These are phyloP conservation scores for Charina bottae DNA, from an alignment of 2,113 vertebrate species.

Conservation along the genomic window DNA sequence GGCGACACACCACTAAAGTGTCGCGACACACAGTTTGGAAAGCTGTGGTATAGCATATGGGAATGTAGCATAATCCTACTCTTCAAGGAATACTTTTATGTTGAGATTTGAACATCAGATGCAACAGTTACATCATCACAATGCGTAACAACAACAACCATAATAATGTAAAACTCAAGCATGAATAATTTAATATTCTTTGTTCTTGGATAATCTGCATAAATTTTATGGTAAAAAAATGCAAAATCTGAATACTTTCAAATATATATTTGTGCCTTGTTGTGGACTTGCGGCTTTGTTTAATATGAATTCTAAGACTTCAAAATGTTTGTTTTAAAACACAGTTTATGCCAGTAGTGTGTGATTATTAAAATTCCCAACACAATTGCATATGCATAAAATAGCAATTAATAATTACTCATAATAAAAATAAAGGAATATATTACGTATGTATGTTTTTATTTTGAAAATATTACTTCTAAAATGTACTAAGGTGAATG, in stretches of 20 bases:
- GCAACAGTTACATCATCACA: not conserved
- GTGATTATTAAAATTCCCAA: not conserved
- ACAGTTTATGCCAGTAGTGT: not conserved
- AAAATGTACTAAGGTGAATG: not conserved
- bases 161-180: not conserved
- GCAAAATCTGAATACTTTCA: not conserved
- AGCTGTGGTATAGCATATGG: not conserved
- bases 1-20: too few relatives aligned
- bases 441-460: not conserved
- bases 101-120: conserved; percentile 3
- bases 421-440: not conserved
- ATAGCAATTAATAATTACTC: not conserved
- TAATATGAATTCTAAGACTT: conserved; percentile 2
- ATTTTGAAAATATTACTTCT: not conserved
- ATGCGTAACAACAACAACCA: not conserved
- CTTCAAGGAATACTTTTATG: not conserved
- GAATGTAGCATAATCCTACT: not conserved
- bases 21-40: too few relatives aligned
- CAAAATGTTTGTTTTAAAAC: not conserved
- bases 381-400: not conserved
- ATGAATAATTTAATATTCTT: not conserved
- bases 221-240: not conserved
- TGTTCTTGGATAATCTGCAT: not conserved
- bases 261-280: not conserved
- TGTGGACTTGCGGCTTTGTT: not conserved